These are phyloP conservation scores for Cantharis rufa DNA, from an alignment of 2,888 invertebrate species.

Conservation along the genomic window DNA sequence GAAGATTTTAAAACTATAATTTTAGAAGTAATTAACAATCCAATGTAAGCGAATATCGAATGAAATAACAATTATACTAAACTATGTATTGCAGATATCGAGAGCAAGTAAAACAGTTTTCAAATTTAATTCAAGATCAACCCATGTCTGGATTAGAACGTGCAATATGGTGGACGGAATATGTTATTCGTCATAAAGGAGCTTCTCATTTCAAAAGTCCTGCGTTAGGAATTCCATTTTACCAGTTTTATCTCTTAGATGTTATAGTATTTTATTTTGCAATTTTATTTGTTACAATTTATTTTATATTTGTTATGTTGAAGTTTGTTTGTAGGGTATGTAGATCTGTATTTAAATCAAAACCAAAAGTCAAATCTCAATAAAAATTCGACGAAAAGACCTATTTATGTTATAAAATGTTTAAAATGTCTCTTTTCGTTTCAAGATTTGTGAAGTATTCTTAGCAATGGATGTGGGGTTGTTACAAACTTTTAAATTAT, in stretches of 20 bases:
- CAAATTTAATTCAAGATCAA: neutral
- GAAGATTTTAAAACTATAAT: neutral
- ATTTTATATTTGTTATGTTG: neutral
- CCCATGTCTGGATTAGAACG: neutral
- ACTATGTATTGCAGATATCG: neutral
- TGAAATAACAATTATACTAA: neutral
- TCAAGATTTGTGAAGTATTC: no score
- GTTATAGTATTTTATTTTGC: neutral
- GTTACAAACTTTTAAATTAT: no score
- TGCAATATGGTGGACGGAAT: neutral
- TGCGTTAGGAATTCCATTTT: neutral
- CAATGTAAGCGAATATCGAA: neutral
- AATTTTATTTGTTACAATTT: neutral
- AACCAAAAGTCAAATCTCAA: neutral
- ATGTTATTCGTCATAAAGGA: neutral
- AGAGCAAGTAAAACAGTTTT: neutral
- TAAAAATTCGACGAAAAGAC: no score
- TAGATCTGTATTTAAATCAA: neutral
- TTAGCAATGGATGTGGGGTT: no score
- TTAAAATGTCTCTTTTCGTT: no score
- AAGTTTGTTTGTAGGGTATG: neutral
- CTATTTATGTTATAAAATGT: no score
- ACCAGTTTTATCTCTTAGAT: neutral
- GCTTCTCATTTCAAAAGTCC: neutral
- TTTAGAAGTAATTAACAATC: neutral